phyloP scores from a whole-genome alignment of 2,797 vertebrate species.

The Echiichthys vipera region DNA sequence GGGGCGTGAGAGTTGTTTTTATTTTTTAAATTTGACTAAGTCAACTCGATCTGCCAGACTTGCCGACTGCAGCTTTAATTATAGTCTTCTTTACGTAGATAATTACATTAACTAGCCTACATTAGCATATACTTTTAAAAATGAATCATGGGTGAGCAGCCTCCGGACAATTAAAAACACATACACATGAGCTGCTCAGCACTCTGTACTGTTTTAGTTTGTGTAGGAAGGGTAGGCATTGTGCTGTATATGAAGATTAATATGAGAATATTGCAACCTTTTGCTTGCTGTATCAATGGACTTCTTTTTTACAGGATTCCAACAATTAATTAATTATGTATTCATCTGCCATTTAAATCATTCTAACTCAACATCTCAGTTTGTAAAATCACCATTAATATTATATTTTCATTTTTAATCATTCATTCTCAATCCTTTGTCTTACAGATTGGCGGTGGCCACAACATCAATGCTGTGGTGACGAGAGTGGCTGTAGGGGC shows the following conservation, averaged over 20 bases:
- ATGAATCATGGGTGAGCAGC: not conserved
- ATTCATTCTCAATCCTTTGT: not conserved
- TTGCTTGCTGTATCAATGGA: not conserved
- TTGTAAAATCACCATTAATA: not conserved
- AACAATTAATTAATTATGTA: not conserved
- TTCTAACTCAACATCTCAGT: not conserved
- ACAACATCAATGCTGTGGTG: constrained; percentile 85
- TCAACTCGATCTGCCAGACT: too few relatives aligned
- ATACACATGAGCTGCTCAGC: not conserved
- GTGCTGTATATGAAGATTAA: not conserved
- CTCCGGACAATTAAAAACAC: not conserved
- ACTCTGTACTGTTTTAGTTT: not conserved
- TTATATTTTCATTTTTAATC: not conserved
- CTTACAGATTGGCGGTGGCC: constrained; percentile 90
- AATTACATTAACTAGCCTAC: not conserved
- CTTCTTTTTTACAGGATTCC: not conserved
- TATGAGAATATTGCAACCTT: not conserved
- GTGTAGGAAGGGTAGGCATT: not conserved
- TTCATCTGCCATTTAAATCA: not conserved
- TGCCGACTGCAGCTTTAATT: too few relatives aligned
- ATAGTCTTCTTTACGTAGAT: too few relatives aligned
- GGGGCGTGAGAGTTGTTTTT: too few relatives aligned
- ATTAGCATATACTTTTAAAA: not conserved
- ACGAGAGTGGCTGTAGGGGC: constrained; percentile 82
- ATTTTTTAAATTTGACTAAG: too few relatives aligned